phyloP scores from a whole-genome alignment of 2,113 vertebrate species.

The Callospermophilus lateralis region DNA sequence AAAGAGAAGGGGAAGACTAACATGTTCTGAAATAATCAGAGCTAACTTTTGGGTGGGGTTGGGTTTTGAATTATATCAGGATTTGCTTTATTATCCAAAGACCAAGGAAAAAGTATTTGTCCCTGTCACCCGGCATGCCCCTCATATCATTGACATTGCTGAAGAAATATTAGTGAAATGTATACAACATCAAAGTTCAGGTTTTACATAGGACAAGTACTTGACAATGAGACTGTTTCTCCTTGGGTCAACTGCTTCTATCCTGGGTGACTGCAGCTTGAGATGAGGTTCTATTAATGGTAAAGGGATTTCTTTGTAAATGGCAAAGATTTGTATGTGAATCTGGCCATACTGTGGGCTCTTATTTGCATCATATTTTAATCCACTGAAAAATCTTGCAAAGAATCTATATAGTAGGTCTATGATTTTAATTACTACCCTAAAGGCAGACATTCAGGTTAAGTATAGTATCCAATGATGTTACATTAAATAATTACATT shows the following conservation, averaged over 20 bases:
- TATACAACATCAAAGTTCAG: background rate
- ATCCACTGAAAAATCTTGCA: background rate
- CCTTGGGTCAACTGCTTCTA: background rate
- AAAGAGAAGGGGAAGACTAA: background rate
- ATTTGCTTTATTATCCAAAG: background rate
- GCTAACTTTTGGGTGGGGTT: background rate
- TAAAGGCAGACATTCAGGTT: background rate
- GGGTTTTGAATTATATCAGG: background rate
- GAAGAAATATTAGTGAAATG: background rate
- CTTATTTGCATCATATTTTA: conserved; percentile 17
- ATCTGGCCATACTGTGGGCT: background rate
- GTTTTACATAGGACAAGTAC: background rate
- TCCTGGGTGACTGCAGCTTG: background rate
- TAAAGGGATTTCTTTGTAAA: conserved; percentile 27
- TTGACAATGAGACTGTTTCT: background rate
- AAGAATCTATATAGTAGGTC: background rate
- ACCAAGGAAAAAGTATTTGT: background rate
- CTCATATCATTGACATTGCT: background rate
- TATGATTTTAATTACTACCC: background rate
- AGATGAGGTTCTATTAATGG: background rate
- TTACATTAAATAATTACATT: conserved; percentile 14
- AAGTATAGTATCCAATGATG: background rate
- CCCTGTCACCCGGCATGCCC: background rate
- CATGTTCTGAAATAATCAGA: background rate
- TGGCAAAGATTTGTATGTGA: background rate